phyloP scores from a whole-genome alignment of 92 coral and sea anemone species.

The Pocillopora meandrina region DNA sequence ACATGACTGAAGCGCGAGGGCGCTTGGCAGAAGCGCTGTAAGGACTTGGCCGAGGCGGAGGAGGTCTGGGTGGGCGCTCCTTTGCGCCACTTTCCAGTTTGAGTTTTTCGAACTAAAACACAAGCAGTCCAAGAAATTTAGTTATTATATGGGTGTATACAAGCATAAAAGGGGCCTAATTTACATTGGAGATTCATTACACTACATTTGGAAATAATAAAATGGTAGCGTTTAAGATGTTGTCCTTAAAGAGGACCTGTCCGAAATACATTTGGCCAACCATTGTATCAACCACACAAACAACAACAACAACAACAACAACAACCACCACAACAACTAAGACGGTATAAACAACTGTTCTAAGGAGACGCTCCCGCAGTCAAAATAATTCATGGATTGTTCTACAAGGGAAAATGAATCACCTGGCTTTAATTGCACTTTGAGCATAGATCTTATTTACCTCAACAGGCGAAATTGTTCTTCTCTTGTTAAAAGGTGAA shows the following conservation, averaged over 20 bases:
- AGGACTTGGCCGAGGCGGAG: conserved; percentile 78
- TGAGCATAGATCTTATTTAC: conserved; percentile 18
- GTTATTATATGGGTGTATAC: neutral
- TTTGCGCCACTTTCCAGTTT: conserved; percentile 40
- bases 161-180: too few species aligned
- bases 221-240: too few species aligned
- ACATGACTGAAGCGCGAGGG: conserved; percentile 72
- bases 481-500: conserved; percentile 72
- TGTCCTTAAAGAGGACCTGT: too few species aligned
- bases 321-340: too few species aligned
- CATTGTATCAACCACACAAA: too few species aligned
- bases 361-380: too few species aligned
- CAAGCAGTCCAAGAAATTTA: neutral
- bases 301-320: too few species aligned
- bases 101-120: conserved; percentile 33
- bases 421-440: neutral
- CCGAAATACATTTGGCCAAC: too few species aligned
- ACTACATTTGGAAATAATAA: too few species aligned
- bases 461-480: conserved; percentile 61
- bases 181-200: too few species aligned
- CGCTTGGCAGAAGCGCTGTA: conserved; percentile 53
- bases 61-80: conserved; percentile 71
- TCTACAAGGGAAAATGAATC: neutral
- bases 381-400: too few species aligned
- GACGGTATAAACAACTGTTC: too few species aligned